Evolutionary conservation across 2,113 vertebrate genomes (phyloP).

Genomic region (Vidua chalybeata): DNA sequence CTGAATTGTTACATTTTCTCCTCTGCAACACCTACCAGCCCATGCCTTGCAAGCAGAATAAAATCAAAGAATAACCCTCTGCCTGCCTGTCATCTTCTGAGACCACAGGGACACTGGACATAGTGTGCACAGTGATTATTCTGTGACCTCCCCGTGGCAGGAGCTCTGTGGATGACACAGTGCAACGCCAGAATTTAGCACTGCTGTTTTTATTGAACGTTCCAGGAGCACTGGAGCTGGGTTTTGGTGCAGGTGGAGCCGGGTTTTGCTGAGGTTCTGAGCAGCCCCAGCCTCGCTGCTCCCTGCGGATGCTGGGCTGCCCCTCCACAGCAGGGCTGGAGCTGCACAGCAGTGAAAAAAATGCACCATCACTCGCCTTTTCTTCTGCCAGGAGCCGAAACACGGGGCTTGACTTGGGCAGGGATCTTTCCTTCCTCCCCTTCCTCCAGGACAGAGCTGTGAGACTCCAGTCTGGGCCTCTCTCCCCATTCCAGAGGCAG

Average conservation of each 20-base stretch:
- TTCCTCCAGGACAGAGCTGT: not conserved
- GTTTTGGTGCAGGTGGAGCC: not conserved
- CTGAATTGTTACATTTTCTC: not conserved
- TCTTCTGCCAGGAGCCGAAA: not conserved
- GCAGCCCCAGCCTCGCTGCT: fast-evolving
- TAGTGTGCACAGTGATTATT: not conserved
- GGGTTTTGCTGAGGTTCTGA: not conserved
- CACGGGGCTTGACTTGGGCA: not conserved
- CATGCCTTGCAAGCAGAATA: not conserved
- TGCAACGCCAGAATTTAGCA: not conserved
- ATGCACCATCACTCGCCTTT: not conserved
- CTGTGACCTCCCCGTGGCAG: not conserved
- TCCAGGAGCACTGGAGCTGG: fast-evolving
- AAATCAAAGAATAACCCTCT: not conserved
- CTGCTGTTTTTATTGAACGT: not conserved
- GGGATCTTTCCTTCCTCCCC: not conserved
- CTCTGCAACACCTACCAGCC: not conserved
- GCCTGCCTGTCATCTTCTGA: not conserved
- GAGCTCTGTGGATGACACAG: not conserved
- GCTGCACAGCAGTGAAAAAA: not conserved
- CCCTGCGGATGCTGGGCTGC: not conserved
- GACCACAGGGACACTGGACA: fast-evolving
- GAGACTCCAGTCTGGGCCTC: not conserved
- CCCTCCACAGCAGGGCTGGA: not conserved
- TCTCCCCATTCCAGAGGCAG: not conserved